These are phyloP conservation scores for Carduelis carduelis DNA, from an alignment of 2,797 vertebrate genomes.

Conservation along the genomic window DNA sequence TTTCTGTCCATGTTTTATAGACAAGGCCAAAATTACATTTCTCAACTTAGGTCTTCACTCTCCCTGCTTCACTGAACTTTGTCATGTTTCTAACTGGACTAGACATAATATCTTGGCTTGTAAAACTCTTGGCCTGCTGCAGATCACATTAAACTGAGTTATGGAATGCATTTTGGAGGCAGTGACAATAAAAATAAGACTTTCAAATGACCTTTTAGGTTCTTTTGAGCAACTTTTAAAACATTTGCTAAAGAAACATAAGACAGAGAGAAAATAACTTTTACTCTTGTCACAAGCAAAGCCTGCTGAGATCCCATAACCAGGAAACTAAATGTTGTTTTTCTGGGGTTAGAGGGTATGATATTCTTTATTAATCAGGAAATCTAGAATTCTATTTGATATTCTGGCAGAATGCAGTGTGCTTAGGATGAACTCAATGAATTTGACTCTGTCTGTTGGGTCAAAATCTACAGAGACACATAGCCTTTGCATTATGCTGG, in stretches of 20 bases:
- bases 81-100: conserved; percentile 32
- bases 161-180: conserved; percentile 71
- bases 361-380: not conserved
- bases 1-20: conserved; percentile 16
- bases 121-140: conserved; percentile 49
- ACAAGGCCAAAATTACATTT: conserved; percentile 9
- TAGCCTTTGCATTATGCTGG: not conserved
- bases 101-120: conserved; percentile 69
- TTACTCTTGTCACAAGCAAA: conserved; percentile 35
- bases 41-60: not conserved
- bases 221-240: conserved; percentile 62
- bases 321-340: conserved; percentile 44
- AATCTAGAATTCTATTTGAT: conserved; percentile 3
- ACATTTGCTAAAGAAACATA: conserved; percentile 63
- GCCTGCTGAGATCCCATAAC: conserved; percentile 33
- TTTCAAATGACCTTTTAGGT: conserved; percentile 65
- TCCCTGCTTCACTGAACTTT: conserved; percentile 9
- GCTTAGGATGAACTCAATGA: not conserved
- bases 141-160: conserved; percentile 65
- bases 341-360: conserved; percentile 6
- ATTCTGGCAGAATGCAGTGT: not conserved
- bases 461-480: not conserved
- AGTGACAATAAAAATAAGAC: conserved; percentile 70
- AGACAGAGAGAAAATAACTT: conserved; percentile 54
- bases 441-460: not conserved